Base-by-base conservation (phyloP, 1,140 invertebrate genomes). In the Phymastichus coffea region DNA sequence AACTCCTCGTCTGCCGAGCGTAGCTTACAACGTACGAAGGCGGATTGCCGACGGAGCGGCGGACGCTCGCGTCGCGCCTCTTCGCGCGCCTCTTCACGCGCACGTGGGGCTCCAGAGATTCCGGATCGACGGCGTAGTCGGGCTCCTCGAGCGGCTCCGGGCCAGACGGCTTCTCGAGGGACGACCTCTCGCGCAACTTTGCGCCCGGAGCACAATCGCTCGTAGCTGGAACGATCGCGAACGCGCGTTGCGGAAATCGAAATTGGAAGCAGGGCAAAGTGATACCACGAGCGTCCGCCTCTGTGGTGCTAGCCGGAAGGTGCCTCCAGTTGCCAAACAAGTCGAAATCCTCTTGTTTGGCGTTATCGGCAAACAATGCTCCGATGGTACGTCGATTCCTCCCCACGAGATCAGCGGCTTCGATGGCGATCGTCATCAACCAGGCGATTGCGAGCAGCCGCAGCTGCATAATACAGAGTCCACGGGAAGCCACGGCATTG, bases 21-120 rank as follows among this genome's bases (percentile, higher is more conserved):
- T n/a, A n/a, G n/a, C n/a, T n/a, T n/a, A n/a, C n/a, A n/a, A n/a
- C n/a, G n/a, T n/a, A n/a, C n/a, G n/a, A n/a, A n/a, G n/a, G n/a
- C n/a, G n/a, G n/a, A n/a, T n/a, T n/a, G n/a, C n/a, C n/a, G n/a
- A n/a, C n/a, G n/a, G n/a, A n/a, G n/a, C n/a, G n/a, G n/a, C n/a
- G n/a, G n/a, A n/a, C n/a, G n/a, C n/a, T n/a, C n/a, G n/a, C n/a
- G n/a, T n/a, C n/a, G n/a, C n/a, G n/a, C n/a, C n/a, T n/a, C n/a
- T n/a, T 12, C 10, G 9, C 19, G 37, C 40, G 4, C 59, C 70
- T 60, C 26, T 70, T 70, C 1, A 66, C 51, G 4, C 70, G 67
- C n/a, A 65, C n/a, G 3, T 62, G 67, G 0, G 54, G n/a, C 14
- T 14, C 15, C 0, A 47, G 25, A 4, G 57, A 40, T n/a, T 58